phyloP scores from a whole-genome alignment of 2,113 vertebrate genomes.

The Onychorhynchus coronatus region DNA sequence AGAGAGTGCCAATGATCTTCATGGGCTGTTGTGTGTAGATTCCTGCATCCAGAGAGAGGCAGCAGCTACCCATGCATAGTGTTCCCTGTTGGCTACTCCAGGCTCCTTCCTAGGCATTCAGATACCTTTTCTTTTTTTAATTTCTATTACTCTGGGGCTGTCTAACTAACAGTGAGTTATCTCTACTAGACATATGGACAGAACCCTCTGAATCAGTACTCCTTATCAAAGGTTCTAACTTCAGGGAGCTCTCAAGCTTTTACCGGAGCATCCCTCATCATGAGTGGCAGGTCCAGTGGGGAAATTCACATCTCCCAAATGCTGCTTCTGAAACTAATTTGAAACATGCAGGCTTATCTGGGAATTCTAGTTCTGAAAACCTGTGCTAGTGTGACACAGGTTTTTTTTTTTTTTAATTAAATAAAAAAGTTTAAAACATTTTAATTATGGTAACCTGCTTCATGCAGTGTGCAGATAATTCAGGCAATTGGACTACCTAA shows the following conservation, averaged over 20 bases:
- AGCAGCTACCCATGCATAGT: background rate
- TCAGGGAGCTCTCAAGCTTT: background rate
- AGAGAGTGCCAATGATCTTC: background rate
- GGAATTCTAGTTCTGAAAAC: background rate
- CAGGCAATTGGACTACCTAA: background rate
- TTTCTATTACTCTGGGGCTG: background rate
- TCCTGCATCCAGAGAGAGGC: slow-evolving; percentile 29
- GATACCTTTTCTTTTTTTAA: background rate
- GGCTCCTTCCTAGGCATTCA: background rate
- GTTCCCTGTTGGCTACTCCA: background rate
- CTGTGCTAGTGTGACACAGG: background rate
- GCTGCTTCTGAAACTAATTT: background rate
- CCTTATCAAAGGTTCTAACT: background rate
- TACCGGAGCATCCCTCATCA: background rate
- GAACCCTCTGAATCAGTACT: background rate
- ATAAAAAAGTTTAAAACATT: background rate
- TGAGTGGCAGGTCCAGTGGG: background rate
- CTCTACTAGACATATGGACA: background rate
- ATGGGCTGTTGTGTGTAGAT: background rate
- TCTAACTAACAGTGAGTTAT: background rate
- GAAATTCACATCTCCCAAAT: background rate
- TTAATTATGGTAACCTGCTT: background rate
- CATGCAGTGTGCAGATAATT: background rate
- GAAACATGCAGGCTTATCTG: background rate
- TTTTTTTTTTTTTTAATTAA: background rate